These are phyloP conservation scores for Hoplodrina ambigua DNA, from an alignment of 2,888 invertebrate species.

Conservation along the genomic window DNA sequence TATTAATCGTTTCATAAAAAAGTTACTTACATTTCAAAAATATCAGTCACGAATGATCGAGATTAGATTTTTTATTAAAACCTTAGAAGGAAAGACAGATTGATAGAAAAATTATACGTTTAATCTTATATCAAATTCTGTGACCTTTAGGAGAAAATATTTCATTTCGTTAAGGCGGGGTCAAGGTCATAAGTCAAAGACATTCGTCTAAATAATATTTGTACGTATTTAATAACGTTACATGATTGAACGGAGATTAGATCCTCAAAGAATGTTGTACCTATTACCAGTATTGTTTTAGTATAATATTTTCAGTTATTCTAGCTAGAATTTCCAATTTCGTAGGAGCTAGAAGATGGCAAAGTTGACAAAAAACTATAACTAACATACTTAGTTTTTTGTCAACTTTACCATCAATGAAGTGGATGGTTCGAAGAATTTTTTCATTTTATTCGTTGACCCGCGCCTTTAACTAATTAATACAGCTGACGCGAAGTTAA, in stretches of 20 bases:
- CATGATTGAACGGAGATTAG: slow-evolving; percentile 19
- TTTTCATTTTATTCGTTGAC: no score
- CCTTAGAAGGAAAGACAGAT: slow-evolving; percentile 39
- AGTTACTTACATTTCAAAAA: slow-evolving; percentile 35
- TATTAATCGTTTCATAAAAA: slow-evolving; percentile 41
- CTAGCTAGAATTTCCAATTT: no score
- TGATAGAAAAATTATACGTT: slow-evolving; percentile 55
- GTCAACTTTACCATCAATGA: no score
- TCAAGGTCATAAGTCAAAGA: slow-evolving; percentile 39
- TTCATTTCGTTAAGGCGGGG: slow-evolving; percentile 49
- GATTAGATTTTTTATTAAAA: slow-evolving; percentile 50
- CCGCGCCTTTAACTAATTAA: no score
- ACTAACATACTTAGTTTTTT: no score
- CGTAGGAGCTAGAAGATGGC: no score
- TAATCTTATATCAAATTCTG: slow-evolving; percentile 54
- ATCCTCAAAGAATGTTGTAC: not conserved
- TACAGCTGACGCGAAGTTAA: no score
- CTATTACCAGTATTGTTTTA: no score
- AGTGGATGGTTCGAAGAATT: no score
- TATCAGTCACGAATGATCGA: slow-evolving; percentile 38
- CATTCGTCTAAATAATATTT: slow-evolving; percentile 38
- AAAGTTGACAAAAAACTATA: no score
- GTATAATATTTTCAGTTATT: no score
- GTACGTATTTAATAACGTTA: slow-evolving; percentile 36
- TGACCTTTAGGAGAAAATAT: slow-evolving; percentile 38